Percentiles rank a stretch among this genome's conserved stretches.
Evolutionary conservation across 2,888 invertebrate genomes (phyloP).

Genomic region (Lottia gigantea): DNA sequence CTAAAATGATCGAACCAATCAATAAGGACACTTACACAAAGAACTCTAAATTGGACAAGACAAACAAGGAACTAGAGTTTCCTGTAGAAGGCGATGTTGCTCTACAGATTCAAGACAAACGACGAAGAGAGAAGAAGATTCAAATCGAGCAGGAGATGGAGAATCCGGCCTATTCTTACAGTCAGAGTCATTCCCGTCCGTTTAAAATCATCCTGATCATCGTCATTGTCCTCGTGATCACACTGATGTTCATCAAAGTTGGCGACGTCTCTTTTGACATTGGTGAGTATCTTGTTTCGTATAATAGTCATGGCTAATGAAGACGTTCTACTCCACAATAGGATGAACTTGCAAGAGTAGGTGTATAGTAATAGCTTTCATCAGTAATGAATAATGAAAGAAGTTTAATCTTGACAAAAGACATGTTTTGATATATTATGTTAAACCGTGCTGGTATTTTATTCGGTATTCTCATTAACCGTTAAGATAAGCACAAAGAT

Average conservation of each 20-base stretch:
- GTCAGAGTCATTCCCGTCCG: slow-evolving; percentile 21
- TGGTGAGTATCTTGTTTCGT: slow-evolving; percentile 27
- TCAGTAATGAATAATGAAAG: no score
- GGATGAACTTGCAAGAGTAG: no score
- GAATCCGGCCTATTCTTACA: neutral
- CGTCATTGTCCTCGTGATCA: slow-evolving; percentile 25
- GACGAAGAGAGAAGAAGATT: neutral
- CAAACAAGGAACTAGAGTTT: neutral
- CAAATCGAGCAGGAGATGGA: neutral
- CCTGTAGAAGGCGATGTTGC: neutral
- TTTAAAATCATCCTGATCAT: slow-evolving; percentile 25
- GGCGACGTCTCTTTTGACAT: slow-evolving; percentile 31
- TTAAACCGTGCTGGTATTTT: no score
- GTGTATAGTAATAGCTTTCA: no score
- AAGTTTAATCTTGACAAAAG: neutral
- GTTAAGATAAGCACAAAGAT: no score
- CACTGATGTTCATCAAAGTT: slow-evolving; percentile 30
- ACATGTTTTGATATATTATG: no score
- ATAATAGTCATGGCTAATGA: no score
- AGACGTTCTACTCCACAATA: no score
- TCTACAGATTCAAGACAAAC: neutral
- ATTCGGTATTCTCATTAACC: no score
- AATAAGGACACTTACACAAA: neutral
- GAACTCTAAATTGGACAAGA: neutral
- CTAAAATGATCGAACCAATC: no score